These are phyloP conservation scores for Patiria pectinifera DNA, from an alignment of 53 echinoderm and acorn worm species.

Conservation along the genomic window DNA sequence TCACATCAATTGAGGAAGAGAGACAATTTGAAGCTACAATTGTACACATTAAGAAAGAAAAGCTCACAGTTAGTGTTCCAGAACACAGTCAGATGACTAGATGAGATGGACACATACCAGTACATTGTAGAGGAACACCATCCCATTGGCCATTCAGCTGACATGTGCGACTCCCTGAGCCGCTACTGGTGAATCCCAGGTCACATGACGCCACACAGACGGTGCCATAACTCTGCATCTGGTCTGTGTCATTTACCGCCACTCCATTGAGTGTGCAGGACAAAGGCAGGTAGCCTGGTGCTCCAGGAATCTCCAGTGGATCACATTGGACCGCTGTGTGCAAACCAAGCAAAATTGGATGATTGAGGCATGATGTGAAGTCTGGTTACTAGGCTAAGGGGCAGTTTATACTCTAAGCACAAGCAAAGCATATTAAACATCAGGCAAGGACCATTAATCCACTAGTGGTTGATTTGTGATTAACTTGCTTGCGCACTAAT, in stretches of 20 bases:
- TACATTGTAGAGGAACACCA: conserved; percentile 70
- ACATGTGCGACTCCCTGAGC: conserved; percentile 70
- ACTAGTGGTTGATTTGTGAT: no score
- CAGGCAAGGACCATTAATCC: no score
- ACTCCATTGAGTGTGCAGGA: conserved; percentile 23
- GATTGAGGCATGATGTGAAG: neutral
- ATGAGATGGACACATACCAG: conserved; percentile 50
- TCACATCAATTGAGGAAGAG: no score
- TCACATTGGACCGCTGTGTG: conserved; percentile 61
- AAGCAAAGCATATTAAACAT: no score
- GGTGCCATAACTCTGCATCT: conserved; percentile 61
- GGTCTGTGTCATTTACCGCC: conserved; percentile 18
- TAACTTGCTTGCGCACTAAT: no score
- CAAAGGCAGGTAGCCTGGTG: conserved; percentile 1
- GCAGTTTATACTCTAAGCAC: no score
- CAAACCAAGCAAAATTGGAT: neutral
- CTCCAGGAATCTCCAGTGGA: conserved; percentile 17
- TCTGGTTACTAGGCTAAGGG: neutral
- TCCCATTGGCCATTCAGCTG: conserved; percentile 71
- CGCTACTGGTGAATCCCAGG: conserved; percentile 68
- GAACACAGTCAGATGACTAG: no score
- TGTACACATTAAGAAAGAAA: no score
- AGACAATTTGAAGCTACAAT: no score
- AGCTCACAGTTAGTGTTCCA: neutral
- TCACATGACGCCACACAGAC: conserved; percentile 70